Conservation (phyloP, 2,797 vertebrate species). For the Furcifer pardalis region DNA sequence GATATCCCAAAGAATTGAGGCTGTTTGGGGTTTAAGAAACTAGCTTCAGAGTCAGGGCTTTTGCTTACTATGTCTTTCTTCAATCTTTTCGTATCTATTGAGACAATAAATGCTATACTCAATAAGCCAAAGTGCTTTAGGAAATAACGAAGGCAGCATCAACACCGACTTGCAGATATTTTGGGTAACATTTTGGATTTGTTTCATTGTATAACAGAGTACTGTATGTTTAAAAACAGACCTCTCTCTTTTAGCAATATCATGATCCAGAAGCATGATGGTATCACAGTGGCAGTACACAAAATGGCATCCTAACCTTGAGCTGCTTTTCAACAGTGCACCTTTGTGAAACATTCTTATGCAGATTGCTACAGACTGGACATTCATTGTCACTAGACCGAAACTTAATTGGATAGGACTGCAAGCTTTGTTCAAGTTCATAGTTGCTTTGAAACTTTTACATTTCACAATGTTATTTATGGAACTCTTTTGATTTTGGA, state of each 20-base stretch:
- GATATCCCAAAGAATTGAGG: not conserved
- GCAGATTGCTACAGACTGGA: not conserved
- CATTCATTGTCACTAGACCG: not conserved
- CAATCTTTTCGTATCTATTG: not conserved
- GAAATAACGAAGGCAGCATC: not conserved
- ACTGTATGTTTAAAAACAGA: not conserved
- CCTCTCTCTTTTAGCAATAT: constrained; percentile 82
- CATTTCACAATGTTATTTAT: constrained; percentile 21
- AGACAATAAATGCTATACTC: not conserved
- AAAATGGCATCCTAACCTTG: constrained; percentile 12
- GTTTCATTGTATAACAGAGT: not conserved
- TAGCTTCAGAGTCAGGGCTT: not conserved
- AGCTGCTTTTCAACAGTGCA: not conserved
- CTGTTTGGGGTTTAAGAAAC: not conserved
- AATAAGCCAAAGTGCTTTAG: not conserved
- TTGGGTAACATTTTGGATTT: not conserved
- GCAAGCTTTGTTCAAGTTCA: not conserved
- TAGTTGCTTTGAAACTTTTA: not conserved
- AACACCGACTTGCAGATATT: not conserved
- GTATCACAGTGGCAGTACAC: constrained; percentile 42
- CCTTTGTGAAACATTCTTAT: not conserved
- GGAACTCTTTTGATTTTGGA: not conserved
- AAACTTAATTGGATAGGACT: not conserved
- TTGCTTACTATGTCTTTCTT: not conserved
- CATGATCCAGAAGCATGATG: constrained; percentile 92